Evolutionary conservation across 2,888 invertebrate species (phyloP).

Genomic region (Drosophila emarginata): DNA sequence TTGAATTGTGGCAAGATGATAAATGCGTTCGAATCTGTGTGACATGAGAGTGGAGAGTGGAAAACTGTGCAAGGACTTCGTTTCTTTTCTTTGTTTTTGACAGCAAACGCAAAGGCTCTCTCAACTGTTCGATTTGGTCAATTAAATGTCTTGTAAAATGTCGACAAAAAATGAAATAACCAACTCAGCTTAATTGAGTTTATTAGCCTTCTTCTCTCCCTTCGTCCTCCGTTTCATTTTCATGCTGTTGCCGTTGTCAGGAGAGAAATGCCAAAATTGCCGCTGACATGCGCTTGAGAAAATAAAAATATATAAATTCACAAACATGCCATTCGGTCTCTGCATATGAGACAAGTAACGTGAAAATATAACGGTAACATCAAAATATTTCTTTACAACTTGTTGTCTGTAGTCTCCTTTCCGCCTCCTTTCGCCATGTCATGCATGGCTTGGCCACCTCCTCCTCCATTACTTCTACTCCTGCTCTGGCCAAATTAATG

Average conservation of each 20-base stretch:
- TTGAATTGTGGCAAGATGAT: conserved; percentile 77
- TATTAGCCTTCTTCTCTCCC: conserved; percentile 54
- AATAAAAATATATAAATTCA: conserved; percentile 60
- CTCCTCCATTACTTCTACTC: conserved; percentile 19
- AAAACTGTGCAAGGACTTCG: neutral
- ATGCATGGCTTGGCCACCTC: conserved; percentile 44
- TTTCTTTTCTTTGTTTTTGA: conserved; percentile 1
- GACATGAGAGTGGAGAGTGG: conserved; percentile 9
- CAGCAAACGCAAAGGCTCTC: conserved; percentile 48
- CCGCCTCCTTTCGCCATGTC: conserved; percentile 53
- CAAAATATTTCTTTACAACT: conserved; percentile 60
- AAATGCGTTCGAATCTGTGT: conserved; percentile 71
- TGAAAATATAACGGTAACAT: conserved; percentile 69
- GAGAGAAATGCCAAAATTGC: conserved; percentile 42
- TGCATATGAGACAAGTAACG: conserved; percentile 24
- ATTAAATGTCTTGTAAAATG: conserved; percentile 65
- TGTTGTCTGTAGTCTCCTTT: conserved; percentile 29
- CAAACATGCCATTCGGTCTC: conserved; percentile 41
- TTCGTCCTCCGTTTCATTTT: neutral
- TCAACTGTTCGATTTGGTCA: conserved; percentile 53
- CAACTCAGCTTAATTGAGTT: conserved; percentile 72
- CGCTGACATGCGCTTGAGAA: conserved; percentile 60
- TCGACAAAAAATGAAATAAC: conserved; percentile 29
- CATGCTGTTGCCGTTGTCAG: conserved; percentile 21
- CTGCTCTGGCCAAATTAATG: conserved; percentile 58